Evolutionary conservation across 2,888 invertebrate species (phyloP).

Genomic region (Dicyrtomina minuta): DNA sequence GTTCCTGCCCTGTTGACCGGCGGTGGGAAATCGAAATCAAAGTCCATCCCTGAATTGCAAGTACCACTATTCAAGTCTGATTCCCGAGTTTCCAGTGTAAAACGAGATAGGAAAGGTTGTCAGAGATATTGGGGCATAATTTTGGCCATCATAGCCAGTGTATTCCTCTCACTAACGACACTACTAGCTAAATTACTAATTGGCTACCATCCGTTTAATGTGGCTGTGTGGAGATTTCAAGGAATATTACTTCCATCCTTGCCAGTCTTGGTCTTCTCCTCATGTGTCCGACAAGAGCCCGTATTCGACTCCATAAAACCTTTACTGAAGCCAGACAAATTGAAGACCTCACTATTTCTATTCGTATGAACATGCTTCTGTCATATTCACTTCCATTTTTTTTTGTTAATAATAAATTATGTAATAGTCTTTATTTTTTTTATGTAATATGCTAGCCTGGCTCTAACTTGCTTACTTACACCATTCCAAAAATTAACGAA

Average conservation of each 20-base stretch:
- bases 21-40: not conserved
- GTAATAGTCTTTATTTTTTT: not conserved
- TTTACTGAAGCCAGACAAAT: constrained; percentile 23
- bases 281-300: constrained; percentile 32
- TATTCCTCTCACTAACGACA: constrained; percentile 41
- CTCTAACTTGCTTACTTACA: too few relatives aligned
- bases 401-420: not conserved
- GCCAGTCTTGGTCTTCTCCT: constrained; percentile 35
- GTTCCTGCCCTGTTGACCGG: not conserved
- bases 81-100: not conserved
- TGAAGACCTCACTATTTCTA: constrained; percentile 39
- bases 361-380: constrained; percentile 42
- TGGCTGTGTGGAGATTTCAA: constrained; percentile 46
- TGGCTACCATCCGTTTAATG: constrained; percentile 41
- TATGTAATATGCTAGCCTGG: too few relatives aligned
- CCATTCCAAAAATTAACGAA: too few relatives aligned
- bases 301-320: constrained; percentile 38
- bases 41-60: not conserved
- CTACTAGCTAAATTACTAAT: constrained; percentile 42
- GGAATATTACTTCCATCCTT: constrained; percentile 45
- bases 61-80: not conserved
- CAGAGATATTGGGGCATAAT: constrained; percentile 37
- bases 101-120: not conserved
- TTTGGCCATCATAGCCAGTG: constrained; percentile 41
- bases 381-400: too few relatives aligned